These are phyloP conservation scores for Acanthosepion esculentum DNA, from an alignment of 2,888 invertebrate genomes.

Conservation along the genomic window DNA sequence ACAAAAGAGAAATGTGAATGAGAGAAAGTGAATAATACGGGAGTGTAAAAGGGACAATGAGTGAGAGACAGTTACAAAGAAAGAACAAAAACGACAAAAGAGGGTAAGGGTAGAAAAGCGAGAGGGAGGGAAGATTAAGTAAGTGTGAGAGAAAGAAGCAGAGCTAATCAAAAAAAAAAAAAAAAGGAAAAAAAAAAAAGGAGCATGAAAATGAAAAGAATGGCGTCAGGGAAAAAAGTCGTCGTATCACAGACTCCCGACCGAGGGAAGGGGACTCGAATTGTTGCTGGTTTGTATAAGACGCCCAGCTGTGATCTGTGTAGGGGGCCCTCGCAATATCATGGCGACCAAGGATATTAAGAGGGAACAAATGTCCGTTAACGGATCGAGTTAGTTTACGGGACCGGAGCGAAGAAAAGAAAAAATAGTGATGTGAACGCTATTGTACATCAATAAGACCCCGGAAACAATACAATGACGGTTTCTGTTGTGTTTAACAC, in stretches of 20 bases:
- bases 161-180: too few relatives aligned
- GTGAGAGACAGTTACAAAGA: too few relatives aligned
- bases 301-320: neutral
- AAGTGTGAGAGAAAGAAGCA: too few relatives aligned
- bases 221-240: neutral
- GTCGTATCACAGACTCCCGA: neutral
- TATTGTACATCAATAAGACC: neutral
- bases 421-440: neutral
- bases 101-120: too few relatives aligned
- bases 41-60: too few relatives aligned
- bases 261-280: neutral
- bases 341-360: neutral
- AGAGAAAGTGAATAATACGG: too few relatives aligned
- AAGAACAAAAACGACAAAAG: too few relatives aligned
- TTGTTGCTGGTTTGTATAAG: slow-evolving; percentile 7
- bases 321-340: neutral
- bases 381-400: neutral
- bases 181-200: neutral
- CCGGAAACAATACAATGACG: neutral
- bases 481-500: neutral
- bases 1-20: too few relatives aligned
- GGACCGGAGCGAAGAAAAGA: neutral
- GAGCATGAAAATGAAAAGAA: neutral
- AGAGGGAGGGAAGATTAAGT: too few relatives aligned
- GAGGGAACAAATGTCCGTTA: neutral